Evolutionary conservation across 2,888 invertebrate species (phyloP), one percentile per base, ranked within the genome.

Genomic region (Toxonevra muliebris): DNA sequence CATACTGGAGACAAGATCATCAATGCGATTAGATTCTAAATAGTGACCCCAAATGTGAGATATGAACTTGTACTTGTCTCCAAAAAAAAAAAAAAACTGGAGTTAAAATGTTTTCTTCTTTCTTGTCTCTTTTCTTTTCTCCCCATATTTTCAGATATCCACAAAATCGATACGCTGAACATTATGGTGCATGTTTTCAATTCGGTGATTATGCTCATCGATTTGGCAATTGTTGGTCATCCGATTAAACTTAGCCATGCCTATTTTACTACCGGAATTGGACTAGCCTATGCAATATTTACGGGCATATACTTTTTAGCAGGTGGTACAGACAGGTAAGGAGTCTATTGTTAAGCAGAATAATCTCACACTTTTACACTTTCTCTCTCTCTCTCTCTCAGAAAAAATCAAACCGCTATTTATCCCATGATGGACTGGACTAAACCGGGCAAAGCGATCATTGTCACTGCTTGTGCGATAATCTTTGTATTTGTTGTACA

Each of bases 361-460:
- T 2, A 52, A 2, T 12, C 54, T 8, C 11, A 17, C 30, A 9
- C 17, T 10, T 9, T 10, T 45, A 60, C 10, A 17, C 20, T n/a
- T 13, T 12, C 50, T 13, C 15, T 30, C 15, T 48, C 54, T 2
- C 12, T 42, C 10, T 17, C 52, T 4, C 30, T 40, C 15, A 91
- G 92, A 73, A 86, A 87, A 74, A 91, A 91, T 19, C 83, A 88
- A 53, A 85, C 85, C 55, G 90, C 88, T 79, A 91, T 95, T 73
- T 95, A 95, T 84, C 90, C 91, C 54, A 89, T 92, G 77, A 83
- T 95, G 75, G 90, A 94, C 85, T 95, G 94, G 94, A 84, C 88
- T 19, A 87, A 88, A 54, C 92, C 93, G 0, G 87, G 88, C 7
- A 78, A 82, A 64, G 88, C 92, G 0, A 76, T 87, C 11, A 79